Conservation (phyloP, 2,888 invertebrate species). For the Gymnocheta viridis region DNA sequence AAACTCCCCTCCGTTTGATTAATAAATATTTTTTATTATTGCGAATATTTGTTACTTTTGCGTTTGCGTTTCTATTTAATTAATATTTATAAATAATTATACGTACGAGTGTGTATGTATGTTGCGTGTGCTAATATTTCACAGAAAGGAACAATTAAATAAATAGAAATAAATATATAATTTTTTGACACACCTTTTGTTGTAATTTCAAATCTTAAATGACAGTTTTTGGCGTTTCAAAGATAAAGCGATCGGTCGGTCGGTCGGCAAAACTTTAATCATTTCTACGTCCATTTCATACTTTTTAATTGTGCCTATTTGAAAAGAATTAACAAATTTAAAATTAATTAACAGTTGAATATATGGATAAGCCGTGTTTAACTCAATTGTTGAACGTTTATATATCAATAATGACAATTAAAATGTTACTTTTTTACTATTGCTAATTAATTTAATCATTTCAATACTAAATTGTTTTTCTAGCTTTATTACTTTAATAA, state of each 20-base stretch:
- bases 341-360: slow-evolving; percentile 24
- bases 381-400: slow-evolving; percentile 7
- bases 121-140: background rate
- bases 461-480: background rate
- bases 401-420: background rate
- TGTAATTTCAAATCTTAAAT: slow-evolving; percentile 49
- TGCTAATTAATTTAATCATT: background rate
- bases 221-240: slow-evolving; percentile 62
- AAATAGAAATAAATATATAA: slow-evolving; percentile 1
- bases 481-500: background rate
- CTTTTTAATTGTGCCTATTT: background rate
- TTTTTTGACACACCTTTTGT: slow-evolving; percentile 61
- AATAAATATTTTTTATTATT: slow-evolving; percentile 7
- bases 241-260: slow-evolving; percentile 57
- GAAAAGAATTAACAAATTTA: slow-evolving; percentile 14
- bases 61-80: background rate
- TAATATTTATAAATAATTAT: slow-evolving; percentile 1
- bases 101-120: background rate
- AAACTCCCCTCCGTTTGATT: background rate
- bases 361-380: slow-evolving; percentile 15
- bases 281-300: background rate
- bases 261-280: slow-evolving; percentile 24
- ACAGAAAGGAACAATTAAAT: background rate
- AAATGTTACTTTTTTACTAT: background rate
- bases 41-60: slow-evolving; percentile 3